phyloP scores from a whole-genome alignment of 2,888 invertebrate species.

The Trichopria drosophilae region DNA sequence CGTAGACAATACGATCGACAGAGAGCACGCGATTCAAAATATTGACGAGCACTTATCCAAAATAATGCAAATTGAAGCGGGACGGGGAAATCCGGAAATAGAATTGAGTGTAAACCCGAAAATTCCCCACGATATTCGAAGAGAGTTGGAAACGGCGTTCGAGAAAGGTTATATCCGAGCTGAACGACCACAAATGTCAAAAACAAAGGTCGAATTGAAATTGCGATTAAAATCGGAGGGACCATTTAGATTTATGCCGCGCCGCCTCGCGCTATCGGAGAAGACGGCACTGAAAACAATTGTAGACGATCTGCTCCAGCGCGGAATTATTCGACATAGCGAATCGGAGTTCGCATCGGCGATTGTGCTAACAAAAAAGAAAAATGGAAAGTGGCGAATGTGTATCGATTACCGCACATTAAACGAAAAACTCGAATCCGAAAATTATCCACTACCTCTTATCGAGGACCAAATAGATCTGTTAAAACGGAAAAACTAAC shows the following conservation, averaged over 20 bases:
- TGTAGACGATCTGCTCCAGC: slow-evolving; percentile 24
- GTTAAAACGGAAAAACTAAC: neutral
- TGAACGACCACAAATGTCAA: slow-evolving; percentile 16
- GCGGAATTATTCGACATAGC: no score
- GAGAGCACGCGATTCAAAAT: neutral
- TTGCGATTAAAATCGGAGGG: no score
- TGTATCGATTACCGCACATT: no score
- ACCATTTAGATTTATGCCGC: slow-evolving; percentile 25
- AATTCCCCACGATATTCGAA: neutral
- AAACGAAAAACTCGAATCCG: slow-evolving; percentile 2
- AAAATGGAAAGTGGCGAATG: slow-evolving; percentile 32
- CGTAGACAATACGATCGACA: neutral
- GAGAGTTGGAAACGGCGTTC: neutral
- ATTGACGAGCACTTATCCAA: neutral
- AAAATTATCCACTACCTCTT: slow-evolving; percentile 4
- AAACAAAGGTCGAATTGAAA: slow-evolving; percentile 5
- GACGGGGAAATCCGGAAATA: neutral
- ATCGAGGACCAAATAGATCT: slow-evolving; percentile 5
- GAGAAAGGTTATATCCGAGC: slow-evolving; percentile 8
- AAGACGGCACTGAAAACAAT: slow-evolving; percentile 27
- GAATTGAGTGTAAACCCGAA: slow-evolving; percentile 5
- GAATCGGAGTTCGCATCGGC: no score
- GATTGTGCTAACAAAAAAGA: slow-evolving; percentile 28
- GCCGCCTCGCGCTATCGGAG: slow-evolving; percentile 26
- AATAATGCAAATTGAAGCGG: slow-evolving; percentile 2